Conservation (phyloP, 2,888 invertebrate genomes). For the Brenthis daphne region DNA sequence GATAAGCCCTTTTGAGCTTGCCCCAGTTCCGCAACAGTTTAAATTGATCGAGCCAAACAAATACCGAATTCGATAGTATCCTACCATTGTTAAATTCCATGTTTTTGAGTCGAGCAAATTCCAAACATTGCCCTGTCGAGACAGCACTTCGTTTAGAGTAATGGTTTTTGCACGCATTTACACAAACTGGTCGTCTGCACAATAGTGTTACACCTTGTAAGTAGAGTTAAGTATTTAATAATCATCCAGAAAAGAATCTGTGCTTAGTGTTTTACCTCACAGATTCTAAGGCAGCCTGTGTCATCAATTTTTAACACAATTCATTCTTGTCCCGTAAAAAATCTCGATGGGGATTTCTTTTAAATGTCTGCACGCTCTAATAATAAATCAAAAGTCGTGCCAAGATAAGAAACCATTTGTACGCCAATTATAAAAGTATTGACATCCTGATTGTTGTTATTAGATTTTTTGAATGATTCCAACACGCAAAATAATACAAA, state of each 20-base stretch:
- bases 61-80: slow-evolving; percentile 50
- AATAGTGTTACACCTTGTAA: slow-evolving; percentile 44
- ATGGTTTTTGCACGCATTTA: slow-evolving; percentile 48
- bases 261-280: slow-evolving; percentile 10
- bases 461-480: too few relatives aligned
- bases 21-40: slow-evolving; percentile 38
- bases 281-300: slow-evolving; percentile 7
- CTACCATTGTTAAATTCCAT: slow-evolving; percentile 54
- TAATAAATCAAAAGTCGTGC: neutral
- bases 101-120: slow-evolving; percentile 50
- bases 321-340: slow-evolving; percentile 13
- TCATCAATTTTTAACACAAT: slow-evolving; percentile 9
- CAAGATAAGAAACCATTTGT: neutral
- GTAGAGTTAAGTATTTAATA: slow-evolving; percentile 33
- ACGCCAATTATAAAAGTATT: slow-evolving; percentile 7
- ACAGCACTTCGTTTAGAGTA: slow-evolving; percentile 44
- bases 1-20: slow-evolving; percentile 9
- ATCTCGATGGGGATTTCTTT: slow-evolving; percentile 1
- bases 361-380: neutral
- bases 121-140: slow-evolving; percentile 45
- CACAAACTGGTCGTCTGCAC: slow-evolving; percentile 40
- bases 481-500: too few relatives aligned
- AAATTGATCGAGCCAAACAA: slow-evolving; percentile 45
- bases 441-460: slow-evolving; percentile 1
- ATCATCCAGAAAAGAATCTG: slow-evolving; percentile 30